Evolutionary conservation across 2,797 vertebrate species (phyloP).

Genomic region (Lithobates sylvaticus): DNA sequence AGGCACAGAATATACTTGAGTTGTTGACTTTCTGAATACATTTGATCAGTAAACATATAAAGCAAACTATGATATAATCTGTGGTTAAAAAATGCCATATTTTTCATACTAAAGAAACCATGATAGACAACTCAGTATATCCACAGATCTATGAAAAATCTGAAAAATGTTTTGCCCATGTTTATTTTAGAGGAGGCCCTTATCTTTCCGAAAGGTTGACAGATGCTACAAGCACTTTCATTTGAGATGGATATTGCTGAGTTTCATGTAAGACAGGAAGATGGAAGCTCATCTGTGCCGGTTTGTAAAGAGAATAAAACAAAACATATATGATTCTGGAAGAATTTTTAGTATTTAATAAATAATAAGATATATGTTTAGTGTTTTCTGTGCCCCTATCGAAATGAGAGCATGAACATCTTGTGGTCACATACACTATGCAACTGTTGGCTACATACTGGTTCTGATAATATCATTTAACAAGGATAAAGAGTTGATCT

Average conservation of each 20-base stretch:
- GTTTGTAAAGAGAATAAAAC: constrained; percentile 3
- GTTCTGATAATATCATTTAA: neutral
- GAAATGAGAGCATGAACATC: too few relatives aligned
- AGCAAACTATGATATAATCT: neutral
- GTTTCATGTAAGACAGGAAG: constrained; percentile 1
- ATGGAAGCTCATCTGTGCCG: neutral
- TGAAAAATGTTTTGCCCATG: constrained; percentile 1
- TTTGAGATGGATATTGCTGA: constrained; percentile 20
- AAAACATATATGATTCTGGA: neutral
- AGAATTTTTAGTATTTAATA: too few relatives aligned
- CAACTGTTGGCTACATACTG: too few relatives aligned
- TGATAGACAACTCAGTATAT: neutral
- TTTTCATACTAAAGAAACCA: neutral
- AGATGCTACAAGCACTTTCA: constrained; percentile 30
- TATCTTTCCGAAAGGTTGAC: constrained; percentile 34
- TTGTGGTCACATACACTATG: too few relatives aligned
- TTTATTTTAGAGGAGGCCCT: constrained; percentile 13
- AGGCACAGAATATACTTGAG: too few relatives aligned
- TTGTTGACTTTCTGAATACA: too few relatives aligned
- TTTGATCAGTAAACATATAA: neutral
- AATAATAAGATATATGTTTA: too few relatives aligned
- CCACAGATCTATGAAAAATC: neutral
- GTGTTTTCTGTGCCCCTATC: too few relatives aligned
- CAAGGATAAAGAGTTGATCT: neutral
- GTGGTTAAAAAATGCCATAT: neutral